Conservation (phyloP, 2,113 vertebrate species). For the Chlamydotis undulata region DNA sequence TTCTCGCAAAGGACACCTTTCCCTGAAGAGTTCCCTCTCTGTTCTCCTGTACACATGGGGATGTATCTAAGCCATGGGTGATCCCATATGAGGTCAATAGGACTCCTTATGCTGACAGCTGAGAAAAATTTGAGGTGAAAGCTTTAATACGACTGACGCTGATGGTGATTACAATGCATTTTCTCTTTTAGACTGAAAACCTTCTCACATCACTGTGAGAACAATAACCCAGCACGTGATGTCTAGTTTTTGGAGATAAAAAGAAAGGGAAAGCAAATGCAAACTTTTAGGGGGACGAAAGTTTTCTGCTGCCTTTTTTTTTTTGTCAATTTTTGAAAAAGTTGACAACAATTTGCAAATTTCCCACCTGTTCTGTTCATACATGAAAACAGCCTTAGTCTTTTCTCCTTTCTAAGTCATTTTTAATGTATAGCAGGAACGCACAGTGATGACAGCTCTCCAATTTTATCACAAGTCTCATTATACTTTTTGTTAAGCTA, state of each 20-base stretch:
- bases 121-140: not conserved
- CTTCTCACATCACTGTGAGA: not conserved
- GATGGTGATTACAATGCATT: not conserved
- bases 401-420: not conserved
- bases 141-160: not conserved
- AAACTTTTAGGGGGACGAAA: not conserved
- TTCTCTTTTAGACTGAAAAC: not conserved
- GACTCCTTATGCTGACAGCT: not conserved
- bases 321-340: not conserved
- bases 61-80: not conserved
- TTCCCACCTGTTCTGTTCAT: slow-evolving; percentile 28
- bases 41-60: not conserved
- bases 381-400: not conserved
- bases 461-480: slow-evolving; percentile 26
- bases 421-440: slow-evolving; percentile 2
- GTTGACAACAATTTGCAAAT: slow-evolving; percentile 38
- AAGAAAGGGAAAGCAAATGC: not conserved
- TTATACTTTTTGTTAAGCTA: not conserved
- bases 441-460: slow-evolving; percentile 43
- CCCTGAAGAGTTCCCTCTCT: not conserved
- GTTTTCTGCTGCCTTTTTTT: not conserved
- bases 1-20: not conserved
- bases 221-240: not conserved
- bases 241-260: not conserved
- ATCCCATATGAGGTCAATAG: rapidly evolving